Percentiles rank a stretch among this genome's conserved stretches.
These are phyloP conservation scores for Drosophila nasuta DNA, from an alignment of 1,140 invertebrate species.

Conservation along the genomic window DNA sequence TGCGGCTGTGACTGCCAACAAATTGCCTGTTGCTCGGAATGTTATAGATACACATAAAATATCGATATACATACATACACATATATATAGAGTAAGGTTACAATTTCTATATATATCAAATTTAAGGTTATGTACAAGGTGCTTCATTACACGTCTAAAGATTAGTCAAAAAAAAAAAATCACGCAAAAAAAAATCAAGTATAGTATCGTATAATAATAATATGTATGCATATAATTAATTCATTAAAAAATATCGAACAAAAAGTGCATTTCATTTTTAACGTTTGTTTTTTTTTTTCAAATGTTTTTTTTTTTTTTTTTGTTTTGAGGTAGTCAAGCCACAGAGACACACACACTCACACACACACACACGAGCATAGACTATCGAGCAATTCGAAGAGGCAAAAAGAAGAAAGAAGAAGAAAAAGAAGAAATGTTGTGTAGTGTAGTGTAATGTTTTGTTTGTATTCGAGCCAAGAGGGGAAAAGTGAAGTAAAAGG, in stretches of 20 bases:
- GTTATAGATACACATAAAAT: conserved; percentile 66
- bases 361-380: conserved; percentile 8
- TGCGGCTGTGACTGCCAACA: conserved; percentile 79
- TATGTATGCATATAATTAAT: conserved; percentile 3
- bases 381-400: conserved; percentile 24
- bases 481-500: conserved; percentile 4
- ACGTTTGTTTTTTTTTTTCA: conserved; percentile 13
- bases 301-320: conserved; percentile 11
- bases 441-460: background rate
- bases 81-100: conserved; percentile 25
- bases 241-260: conserved; percentile 24
- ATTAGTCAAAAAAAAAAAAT: conserved; percentile 31
- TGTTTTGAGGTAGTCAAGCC: conserved; percentile 74
- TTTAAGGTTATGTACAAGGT: conserved; percentile 74
- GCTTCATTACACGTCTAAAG: conserved; percentile 21
- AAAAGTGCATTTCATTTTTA: conserved; percentile 43
- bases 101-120: conserved; percentile 43
- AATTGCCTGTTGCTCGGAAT: conserved; percentile 71
- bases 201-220: background rate
- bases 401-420: conserved; percentile 21
- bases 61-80: conserved; percentile 27
- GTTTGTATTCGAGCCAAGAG: conserved; percentile 59
- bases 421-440: too few relatives aligned
- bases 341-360: conserved; percentile 27
- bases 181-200: conserved; percentile 1